phyloP scores from a whole-genome alignment of 2,888 invertebrate species.

The Xiphydria camelus region DNA sequence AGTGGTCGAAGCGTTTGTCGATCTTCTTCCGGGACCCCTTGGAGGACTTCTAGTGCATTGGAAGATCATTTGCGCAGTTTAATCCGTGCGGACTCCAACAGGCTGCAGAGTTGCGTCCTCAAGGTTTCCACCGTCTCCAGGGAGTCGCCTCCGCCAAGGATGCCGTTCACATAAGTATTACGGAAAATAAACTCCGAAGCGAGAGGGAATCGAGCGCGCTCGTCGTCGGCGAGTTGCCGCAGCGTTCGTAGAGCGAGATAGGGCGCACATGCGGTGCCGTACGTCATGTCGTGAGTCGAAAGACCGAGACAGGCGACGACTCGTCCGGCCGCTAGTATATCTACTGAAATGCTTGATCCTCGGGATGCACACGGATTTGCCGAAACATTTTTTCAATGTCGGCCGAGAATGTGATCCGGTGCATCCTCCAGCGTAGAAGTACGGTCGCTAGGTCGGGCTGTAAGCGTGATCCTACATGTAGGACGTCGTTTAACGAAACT shows the following conservation, averaged over 20 bases:
- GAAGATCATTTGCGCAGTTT: constrained; percentile 18
- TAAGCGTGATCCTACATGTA: constrained; percentile 30
- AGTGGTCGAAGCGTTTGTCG: no score
- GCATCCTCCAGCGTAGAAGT: constrained; percentile 27
- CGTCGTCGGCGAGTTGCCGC: constrained; percentile 18
- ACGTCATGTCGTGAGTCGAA: no score
- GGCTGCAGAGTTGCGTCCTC: not conserved
- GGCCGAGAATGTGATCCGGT: constrained; percentile 29
- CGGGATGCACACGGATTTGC: constrained; percentile 19
- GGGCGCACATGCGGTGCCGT: constrained; percentile 31
- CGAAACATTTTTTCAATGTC: constrained; percentile 46
- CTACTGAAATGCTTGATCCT: constrained; percentile 31
- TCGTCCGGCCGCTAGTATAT: constrained; percentile 37
- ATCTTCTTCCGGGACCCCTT: no score
- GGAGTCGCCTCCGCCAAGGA: constrained; percentile 8
- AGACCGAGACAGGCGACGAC: constrained; percentile 25
- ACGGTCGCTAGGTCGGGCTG: constrained; percentile 29
- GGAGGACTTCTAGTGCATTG: constrained; percentile 7
- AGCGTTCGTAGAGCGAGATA: constrained; percentile 26
- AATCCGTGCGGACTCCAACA: constrained; percentile 15
- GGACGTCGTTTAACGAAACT: constrained; percentile 32
- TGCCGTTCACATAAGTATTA: constrained; percentile 26
- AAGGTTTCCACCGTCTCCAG: constrained; percentile 5
- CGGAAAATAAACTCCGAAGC: constrained; percentile 5
- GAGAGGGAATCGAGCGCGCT: constrained; percentile 5